Conservation (phyloP, 2,797 vertebrate genomes). For the Ctenochaetus hawaiiensis region DNA sequence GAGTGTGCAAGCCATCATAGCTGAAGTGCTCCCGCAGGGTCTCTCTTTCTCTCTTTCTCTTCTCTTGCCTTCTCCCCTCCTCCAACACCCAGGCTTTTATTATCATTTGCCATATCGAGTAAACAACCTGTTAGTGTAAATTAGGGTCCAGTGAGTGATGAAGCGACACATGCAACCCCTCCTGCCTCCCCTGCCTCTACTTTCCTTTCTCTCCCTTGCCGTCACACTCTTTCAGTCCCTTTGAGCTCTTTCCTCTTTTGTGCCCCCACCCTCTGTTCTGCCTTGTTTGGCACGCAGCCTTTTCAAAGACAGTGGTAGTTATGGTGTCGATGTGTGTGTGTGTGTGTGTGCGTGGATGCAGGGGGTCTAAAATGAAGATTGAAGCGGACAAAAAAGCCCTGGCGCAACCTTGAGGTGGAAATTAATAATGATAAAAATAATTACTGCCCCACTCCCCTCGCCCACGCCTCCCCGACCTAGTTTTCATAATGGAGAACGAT, state of each 20-base stretch:
- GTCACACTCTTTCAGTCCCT: constrained; percentile 71
- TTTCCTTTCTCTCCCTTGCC: constrained; percentile 51
- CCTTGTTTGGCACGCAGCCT: constrained; percentile 80
- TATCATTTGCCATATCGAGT: constrained; percentile 81
- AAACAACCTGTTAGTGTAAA: constrained; percentile 87
- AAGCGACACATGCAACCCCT: constrained; percentile 76
- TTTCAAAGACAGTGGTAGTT: constrained; percentile 73
- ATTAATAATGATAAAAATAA: constrained; percentile 91
- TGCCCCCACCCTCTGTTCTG: constrained; percentile 74
- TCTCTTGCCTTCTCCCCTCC: constrained; percentile 64
- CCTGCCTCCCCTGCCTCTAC: constrained; percentile 55
- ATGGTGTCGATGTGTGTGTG: constrained; percentile 41
- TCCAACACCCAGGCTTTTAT: constrained; percentile 80
- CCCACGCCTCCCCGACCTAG: constrained; percentile 83
- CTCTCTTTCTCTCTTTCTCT: constrained; percentile 64
- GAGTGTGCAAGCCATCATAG: constrained; percentile 84
- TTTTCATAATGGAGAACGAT: constrained; percentile 86
- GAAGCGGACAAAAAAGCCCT: constrained; percentile 84
- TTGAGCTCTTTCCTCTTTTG: constrained; percentile 81
- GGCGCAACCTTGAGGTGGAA: constrained; percentile 87
- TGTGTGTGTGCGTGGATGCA: constrained; percentile 61
- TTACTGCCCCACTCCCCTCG: constrained; percentile 83
- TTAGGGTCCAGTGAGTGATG: constrained; percentile 84
- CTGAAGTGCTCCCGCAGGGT: constrained; percentile 82
- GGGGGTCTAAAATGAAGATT: constrained; percentile 79